A percentile compares a stretch with the other conserved stretches of the same genome.
Conservation (phyloP, 2,797 vertebrate genomes). For the Cuculus canorus region DNA sequence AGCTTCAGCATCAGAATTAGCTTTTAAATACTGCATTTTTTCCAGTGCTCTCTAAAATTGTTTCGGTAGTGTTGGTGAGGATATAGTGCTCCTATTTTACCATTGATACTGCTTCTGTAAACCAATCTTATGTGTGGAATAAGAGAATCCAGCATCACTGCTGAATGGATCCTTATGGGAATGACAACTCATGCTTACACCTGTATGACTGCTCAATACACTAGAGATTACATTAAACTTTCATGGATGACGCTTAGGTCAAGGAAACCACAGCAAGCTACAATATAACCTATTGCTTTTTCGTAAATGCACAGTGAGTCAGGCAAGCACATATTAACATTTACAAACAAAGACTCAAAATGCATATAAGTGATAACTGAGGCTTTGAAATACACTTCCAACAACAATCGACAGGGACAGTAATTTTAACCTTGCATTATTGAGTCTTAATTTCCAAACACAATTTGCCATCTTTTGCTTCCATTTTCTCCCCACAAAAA, state of each 20-base stretch:
- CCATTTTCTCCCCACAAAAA: not conserved
- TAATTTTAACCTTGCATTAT: constrained; percentile 35
- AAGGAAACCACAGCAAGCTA: not conserved
- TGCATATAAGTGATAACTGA: not conserved
- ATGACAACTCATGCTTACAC: not conserved
- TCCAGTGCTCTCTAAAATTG: not conserved
- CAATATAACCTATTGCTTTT: constrained; percentile 6
- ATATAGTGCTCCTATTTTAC: not conserved
- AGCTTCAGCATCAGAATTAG: not conserved
- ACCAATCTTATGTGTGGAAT: not conserved
- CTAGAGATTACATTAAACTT: constrained; percentile 21
- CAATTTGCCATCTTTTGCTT: not conserved
- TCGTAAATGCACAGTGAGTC: not conserved
- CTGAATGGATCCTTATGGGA: not conserved
- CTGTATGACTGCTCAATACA: not conserved
- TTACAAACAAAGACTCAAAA: constrained; percentile 53
- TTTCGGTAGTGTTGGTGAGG: not conserved
- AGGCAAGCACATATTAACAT: constrained; percentile 2
- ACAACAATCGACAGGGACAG: not conserved
- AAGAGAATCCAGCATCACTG: not conserved
- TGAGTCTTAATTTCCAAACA: not conserved
- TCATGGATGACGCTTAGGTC: constrained; percentile 12
- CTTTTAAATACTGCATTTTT: not conserved
- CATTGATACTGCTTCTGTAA: not conserved
- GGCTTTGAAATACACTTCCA: constrained; percentile 17